Evolutionary conservation across 1,140 invertebrate genomes (phyloP).

Genomic region (Arctopsyche grandis): DNA sequence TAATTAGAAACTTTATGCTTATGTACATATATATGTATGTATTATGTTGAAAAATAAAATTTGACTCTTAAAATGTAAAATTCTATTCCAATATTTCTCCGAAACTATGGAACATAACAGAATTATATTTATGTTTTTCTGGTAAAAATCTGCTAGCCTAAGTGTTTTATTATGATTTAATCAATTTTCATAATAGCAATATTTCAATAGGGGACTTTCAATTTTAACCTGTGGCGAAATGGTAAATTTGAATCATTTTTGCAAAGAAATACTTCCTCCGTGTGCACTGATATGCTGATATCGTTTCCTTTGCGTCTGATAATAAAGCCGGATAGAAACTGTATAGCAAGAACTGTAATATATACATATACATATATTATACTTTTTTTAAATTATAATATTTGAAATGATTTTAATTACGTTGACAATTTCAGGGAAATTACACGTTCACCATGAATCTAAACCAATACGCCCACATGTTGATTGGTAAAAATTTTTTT

Average conservation of each 20-base stretch:
- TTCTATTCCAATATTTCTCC: too few species aligned
- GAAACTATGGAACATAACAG: too few species aligned
- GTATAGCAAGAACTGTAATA: not conserved
- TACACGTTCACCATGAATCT: not conserved
- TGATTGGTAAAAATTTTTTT: not conserved
- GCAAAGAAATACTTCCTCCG: not conserved
- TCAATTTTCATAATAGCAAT: too few species aligned
- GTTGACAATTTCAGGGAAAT: not conserved
- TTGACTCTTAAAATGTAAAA: too few species aligned
- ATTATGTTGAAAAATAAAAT: too few species aligned
- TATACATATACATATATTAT: not conserved
- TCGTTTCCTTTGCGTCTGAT: not conserved
- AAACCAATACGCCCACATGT: not conserved
- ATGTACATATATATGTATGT: too few species aligned
- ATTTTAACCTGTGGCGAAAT: not conserved
- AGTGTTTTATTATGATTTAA: too few species aligned
- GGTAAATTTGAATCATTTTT: not conserved
- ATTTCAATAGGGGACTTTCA: not conserved
- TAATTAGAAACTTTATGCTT: too few species aligned
- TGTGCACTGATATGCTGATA: not conserved
- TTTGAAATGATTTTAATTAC: too few species aligned
- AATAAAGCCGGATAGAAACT: conserved; percentile 6
- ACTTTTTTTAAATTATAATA: too few species aligned
- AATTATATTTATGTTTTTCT: too few species aligned
- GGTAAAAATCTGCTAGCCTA: too few species aligned